Base-by-base conservation (phyloP, 2,113 vertebrate species). In the Channa argus region DNA sequence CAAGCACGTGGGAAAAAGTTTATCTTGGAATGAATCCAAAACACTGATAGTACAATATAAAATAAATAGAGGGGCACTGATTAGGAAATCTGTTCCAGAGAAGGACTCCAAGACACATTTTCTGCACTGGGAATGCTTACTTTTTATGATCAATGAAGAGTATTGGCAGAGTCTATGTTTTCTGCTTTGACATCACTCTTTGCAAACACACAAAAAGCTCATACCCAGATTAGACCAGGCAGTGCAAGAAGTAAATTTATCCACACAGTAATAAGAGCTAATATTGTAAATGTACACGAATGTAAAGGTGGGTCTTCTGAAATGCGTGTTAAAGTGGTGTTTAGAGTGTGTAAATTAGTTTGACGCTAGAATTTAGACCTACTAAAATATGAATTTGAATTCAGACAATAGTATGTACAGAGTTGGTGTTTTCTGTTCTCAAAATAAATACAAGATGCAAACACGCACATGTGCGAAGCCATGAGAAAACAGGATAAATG, bases 21-120 rank as follows among this genome's bases (percentile, higher is more conserved):
- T 53, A 47, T 43, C 55, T 44, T 66, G 50, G 41, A 77, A 34
- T 11, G 49, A 0, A 8, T 53, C 55, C 54, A 37, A 74, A 63
- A 5, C 47, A 51, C 24, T 61, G 12, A 64, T 53, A 65, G 43
- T 6, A 39, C 24, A 38, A 56, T 52, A 63, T 41, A 55, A 63
- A 58, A 79, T 15, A 62, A 64, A 80, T 43, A 54, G 63, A 75
- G 45, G 7, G 34, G 10, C 24, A 2, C 24, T 56, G 49, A 64
- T 71, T 69, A 61, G 34, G 49, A 56, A 73, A 63, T 79, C 55
- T 8, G 66, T 75, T 63, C 37, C 6, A 36, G 38, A 50, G 69
- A 68, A 68, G 43, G 13, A 34, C 6, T 68, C 54, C 12, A 76
- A 72, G 60, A 64, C 46, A 33, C 24, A 69, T 63, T 56, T 69